phyloP scores from a whole-genome alignment of 2,888 invertebrate species.

The Mimas tiliae region DNA sequence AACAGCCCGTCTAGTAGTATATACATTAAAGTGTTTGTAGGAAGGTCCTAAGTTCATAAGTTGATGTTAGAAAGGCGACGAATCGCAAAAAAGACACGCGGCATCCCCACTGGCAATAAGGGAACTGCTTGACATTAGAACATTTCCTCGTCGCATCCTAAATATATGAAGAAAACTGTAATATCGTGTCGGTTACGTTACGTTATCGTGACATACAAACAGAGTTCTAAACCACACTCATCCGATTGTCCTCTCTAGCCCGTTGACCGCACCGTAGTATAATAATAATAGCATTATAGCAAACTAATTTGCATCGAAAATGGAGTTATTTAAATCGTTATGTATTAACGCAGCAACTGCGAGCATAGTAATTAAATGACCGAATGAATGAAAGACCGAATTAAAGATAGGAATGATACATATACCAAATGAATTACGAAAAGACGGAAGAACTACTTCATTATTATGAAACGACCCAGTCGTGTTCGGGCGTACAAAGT shows the following conservation, averaged over 20 bases:
- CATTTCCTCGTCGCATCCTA: too few species aligned
- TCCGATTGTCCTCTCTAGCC: conserved; percentile 1
- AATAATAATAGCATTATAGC: conserved; percentile 33
- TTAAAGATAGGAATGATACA: not conserved
- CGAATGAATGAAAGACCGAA: not conserved
- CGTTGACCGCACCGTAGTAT: conserved; percentile 31
- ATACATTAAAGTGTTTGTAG: too few species aligned
- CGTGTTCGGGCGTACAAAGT: too few species aligned
- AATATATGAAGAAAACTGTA: not conserved
- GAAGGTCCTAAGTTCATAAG: too few species aligned
- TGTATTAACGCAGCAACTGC: not conserved
- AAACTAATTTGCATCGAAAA: conserved; percentile 30
- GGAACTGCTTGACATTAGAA: too few species aligned
- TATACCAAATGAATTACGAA: not conserved
- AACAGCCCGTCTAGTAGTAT: too few species aligned
- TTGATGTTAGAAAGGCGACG: too few species aligned
- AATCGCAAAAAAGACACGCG: too few species aligned
- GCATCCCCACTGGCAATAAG: too few species aligned
- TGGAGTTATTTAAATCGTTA: not conserved
- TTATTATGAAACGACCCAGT: too few species aligned
- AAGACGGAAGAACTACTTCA: too few species aligned
- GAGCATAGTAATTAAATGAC: not conserved
- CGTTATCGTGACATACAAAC: not conserved
- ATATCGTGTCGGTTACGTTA: not conserved
- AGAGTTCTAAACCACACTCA: conserved; percentile 20